Base-by-base conservation (phyloP, 2,888 invertebrate species). In the Cryptus armator region DNA sequence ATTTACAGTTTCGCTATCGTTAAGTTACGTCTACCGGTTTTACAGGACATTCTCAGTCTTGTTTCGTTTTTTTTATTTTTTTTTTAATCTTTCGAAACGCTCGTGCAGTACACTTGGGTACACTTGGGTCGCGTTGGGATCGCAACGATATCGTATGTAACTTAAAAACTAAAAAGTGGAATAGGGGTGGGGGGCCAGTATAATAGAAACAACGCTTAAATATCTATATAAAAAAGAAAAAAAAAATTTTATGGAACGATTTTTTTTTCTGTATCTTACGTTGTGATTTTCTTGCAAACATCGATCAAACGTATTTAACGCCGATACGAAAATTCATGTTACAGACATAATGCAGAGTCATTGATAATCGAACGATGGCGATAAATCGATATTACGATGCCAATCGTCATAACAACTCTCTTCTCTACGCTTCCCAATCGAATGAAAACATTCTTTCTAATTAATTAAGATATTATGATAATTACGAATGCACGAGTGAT, bases 11-110 rank as follows among this genome's bases (percentile, higher is more conserved):
- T 66, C 6, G 5, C 62, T 51, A 32, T 56, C 53, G n/a, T 7
- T 71, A 70, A 14, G 46, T 32, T 37, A 75, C 62, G 70, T 86
- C 86, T 87, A 85, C 74, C 85, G 72, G 81, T 84, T 84, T 84
- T 85, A 81, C 85, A 89, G 84, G 87, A 88, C 86, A 82, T 81
- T 86, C 91, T 86, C 91, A 92, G 91, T 92, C 91, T 91, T 91
- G 81, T 87, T 72, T 89, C 83, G 88, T 84, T 83, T 83, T 84
- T 24, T 24, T 24, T 24, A 1, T 24, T 24, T 24, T 75, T 85
- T 44, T 72, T 12, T 37, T 59, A 2, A 62, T 29, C 32, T 6
- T 62, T 62, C 32, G 32, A 29, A 7, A 29, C 62, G 14, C 14
- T 14, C 32, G 62, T 29, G 32, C 62, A 59, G 59, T 59, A 72